Conservation (phyloP, 2,113 vertebrate species). For the Nesoenas mayeri region DNA sequence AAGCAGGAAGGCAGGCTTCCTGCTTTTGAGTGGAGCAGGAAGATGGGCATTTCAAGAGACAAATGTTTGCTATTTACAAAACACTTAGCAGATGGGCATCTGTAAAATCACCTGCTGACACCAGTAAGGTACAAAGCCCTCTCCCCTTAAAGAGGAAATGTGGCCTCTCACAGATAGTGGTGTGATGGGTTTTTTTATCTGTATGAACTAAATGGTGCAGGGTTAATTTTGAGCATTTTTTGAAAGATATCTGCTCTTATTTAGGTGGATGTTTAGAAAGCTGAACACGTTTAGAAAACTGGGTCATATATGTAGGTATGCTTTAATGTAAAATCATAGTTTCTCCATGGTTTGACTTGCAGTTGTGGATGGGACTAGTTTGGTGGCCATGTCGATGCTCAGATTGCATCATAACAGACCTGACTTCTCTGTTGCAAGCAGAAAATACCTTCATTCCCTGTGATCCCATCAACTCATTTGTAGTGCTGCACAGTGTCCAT, state of each 20-base stretch:
- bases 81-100: neutral
- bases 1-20: slow-evolving; percentile 29
- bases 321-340: neutral
- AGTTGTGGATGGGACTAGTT: neutral
- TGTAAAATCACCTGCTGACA: slow-evolving; percentile 14
- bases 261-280: neutral
- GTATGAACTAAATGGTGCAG: neutral
- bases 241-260: neutral
- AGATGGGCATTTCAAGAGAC: neutral
- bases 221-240: neutral
- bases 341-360: neutral
- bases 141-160: neutral
- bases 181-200: neutral
- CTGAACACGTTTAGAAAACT: neutral
- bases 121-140: neutral
- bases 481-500: neutral
- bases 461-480: neutral
- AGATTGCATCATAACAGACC: neutral
- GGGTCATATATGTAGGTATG: neutral
- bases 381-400: neutral
- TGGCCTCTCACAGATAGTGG: neutral
- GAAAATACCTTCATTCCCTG: neutral
- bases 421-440: neutral
- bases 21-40: neutral
- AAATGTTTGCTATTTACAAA: slow-evolving; percentile 10